phyloP scores from a whole-genome alignment of 1,140 invertebrate species.

The Anagrus nilaparvatae region DNA sequence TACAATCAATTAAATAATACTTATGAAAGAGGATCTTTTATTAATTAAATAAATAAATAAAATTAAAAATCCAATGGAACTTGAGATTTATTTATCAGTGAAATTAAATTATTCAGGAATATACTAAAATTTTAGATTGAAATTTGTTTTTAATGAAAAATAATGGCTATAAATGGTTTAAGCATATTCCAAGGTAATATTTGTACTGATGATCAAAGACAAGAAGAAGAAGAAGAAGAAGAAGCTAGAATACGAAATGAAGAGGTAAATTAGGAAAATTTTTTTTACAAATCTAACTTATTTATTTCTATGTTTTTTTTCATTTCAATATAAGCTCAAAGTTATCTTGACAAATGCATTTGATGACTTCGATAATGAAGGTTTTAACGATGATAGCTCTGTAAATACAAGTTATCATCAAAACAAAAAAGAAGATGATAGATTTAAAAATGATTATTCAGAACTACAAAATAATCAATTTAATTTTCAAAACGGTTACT shows the following conservation, averaged over 20 bases:
- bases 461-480: conserved; percentile 19
- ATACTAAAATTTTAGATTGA: too few species aligned
- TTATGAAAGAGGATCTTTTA: too few species aligned
- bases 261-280: conserved; percentile 25
- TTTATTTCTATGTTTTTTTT: background rate
- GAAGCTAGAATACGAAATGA: conserved; percentile 32
- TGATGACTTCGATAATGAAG: conserved; percentile 32
- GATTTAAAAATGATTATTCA: conserved; percentile 18
- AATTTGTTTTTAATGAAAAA: too few species aligned
- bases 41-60: too few species aligned
- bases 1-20: too few species aligned
- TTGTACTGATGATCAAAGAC: conserved; percentile 1
- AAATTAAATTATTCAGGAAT: too few species aligned
- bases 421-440: conserved; percentile 20
- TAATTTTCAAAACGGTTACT: conserved; percentile 25
- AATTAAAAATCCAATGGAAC: too few species aligned
- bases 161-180: too few species aligned
- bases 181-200: too few species aligned
- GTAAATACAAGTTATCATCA: conserved; percentile 32
- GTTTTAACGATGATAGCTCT: conserved; percentile 34
- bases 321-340: conserved; percentile 21
- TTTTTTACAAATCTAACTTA: background rate
- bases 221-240: conserved; percentile 37
- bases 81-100: too few species aligned
- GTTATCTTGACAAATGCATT: conserved; percentile 31